Evolutionary conservation across 2,888 invertebrate genomes (phyloP).

Genomic region (Auanema freiburgensis): DNA sequence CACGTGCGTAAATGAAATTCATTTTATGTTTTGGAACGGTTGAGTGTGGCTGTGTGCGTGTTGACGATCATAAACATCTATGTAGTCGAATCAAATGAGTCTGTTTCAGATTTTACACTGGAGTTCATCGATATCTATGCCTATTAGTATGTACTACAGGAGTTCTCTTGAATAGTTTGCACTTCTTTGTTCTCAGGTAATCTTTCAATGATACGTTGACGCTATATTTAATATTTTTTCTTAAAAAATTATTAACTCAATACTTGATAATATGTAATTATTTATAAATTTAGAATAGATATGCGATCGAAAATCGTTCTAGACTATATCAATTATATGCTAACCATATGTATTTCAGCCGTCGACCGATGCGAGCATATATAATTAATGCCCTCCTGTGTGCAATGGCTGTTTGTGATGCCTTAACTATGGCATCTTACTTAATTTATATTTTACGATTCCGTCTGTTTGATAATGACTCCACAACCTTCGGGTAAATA

Average conservation of each 20-base stretch:
- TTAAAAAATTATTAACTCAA: no score
- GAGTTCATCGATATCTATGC: slow-evolving; percentile 43
- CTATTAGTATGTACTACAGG: slow-evolving; percentile 46
- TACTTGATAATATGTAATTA: no score
- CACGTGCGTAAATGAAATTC: background rate
- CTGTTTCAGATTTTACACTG: slow-evolving; percentile 46
- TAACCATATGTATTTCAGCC: slow-evolving; percentile 22
- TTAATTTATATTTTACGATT: slow-evolving; percentile 58
- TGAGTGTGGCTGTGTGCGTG: background rate
- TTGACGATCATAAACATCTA: background rate
- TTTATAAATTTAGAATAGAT: no score
- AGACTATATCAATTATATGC: no score
- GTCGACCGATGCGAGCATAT: slow-evolving; percentile 43
- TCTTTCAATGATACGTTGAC: background rate
- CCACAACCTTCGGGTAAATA: slow-evolving; percentile 22
- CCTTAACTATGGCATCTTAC: slow-evolving; percentile 60
- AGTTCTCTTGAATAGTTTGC: slow-evolving; percentile 44
- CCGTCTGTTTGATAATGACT: slow-evolving; percentile 36
- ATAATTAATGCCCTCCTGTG: slow-evolving; percentile 44
- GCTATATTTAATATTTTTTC: no score
- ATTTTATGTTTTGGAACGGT: background rate
- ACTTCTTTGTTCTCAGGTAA: slow-evolving; percentile 50
- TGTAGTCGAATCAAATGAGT: background rate
- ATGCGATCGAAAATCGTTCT: no score
- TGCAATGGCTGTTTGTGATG: slow-evolving; percentile 60